Evolutionary conservation across 2,888 invertebrate genomes (phyloP), one percentile per base, ranked within the genome.

Genomic region (Limnephilus marmoratus): DNA sequence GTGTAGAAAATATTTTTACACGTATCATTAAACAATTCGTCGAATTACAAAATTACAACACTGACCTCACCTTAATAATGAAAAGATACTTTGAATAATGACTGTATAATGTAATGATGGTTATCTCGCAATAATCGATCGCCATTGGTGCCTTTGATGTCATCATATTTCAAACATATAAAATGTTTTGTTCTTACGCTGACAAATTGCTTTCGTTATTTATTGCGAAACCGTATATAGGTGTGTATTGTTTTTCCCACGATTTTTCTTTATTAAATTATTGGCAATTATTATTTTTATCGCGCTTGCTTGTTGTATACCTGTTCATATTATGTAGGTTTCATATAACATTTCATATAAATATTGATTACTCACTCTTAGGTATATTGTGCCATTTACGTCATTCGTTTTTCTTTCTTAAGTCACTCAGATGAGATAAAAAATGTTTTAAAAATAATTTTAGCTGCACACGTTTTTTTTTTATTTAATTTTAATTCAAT

Each of bases 91-190:
- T 89, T 80, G n/a, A 34, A 88, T 37, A 88, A 86, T 29, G 34
- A 81, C n/a, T 81, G 80, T 80, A 80, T 13, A n/a, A 81, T n/a
- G n/a, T 80, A 81, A 89, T 80, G 12, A 81, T 89, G 80, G 12
- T 24, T 15, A 87, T 87, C 87, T 53, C 88, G 24, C 24, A 80
- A 37, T 89, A 31, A 37, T 89, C 88, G 88, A 80, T 68, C 68
- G 88, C 53, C 53, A 88, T 29, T 88, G 88, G 34, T 68, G 88
- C 80, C 68, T 89, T 89, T 37, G 81, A 89, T 89, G 88, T 89
- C 88, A 89, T 89, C 88, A 37, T 37, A 80, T 37, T 80, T 81
- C 37, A 87, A 31, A 68, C 31, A 68, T 68, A 9, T 9, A 24
- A 24, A 68, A 68, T 7, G 9, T 9, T 9, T 24, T 68, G n/a